Percentiles rank a stretch among this genome's conserved stretches.
Evolutionary conservation across 2,113 vertebrate genomes (phyloP).

Genomic region (Choloepus hoffmanni): DNA sequence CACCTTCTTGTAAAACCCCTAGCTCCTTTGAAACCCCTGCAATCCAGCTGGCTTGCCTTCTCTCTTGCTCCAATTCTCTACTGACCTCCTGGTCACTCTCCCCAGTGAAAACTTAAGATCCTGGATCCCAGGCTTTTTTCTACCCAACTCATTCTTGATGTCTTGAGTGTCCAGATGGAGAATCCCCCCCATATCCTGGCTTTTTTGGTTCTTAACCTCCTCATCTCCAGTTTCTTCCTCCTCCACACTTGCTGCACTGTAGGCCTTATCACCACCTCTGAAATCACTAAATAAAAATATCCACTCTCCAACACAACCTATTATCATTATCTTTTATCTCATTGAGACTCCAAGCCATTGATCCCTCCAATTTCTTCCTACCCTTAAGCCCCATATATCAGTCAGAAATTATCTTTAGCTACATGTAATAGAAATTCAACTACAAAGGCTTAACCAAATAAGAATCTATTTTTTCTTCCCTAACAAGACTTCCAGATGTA

Average conservation of each 20-base stretch:
- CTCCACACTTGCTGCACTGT: background rate
- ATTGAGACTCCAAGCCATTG: background rate
- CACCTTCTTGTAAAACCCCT: background rate
- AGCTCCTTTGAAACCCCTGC: background rate
- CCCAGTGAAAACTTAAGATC: background rate
- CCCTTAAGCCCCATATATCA: background rate
- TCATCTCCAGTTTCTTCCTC: background rate
- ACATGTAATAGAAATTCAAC: background rate
- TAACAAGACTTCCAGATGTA: background rate
- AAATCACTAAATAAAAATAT: background rate
- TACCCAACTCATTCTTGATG: background rate
- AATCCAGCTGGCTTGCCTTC: background rate
- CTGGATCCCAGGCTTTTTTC: background rate
- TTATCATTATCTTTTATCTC: background rate
- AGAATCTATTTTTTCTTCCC: background rate
- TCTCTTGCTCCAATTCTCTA: background rate
- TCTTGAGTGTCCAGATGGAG: background rate
- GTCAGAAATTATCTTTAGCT: background rate
- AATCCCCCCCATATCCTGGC: background rate
- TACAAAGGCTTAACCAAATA: background rate
- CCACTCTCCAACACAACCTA: background rate
- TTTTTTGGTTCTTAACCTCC: background rate
- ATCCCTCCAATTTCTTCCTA: background rate
- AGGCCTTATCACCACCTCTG: background rate
- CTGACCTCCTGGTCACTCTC: background rate